A percentile compares a stretch with the other conserved stretches of the same genome.
Conservation (phyloP, 92 coral and sea anemone genomes). For the Porites lobata region DNA sequence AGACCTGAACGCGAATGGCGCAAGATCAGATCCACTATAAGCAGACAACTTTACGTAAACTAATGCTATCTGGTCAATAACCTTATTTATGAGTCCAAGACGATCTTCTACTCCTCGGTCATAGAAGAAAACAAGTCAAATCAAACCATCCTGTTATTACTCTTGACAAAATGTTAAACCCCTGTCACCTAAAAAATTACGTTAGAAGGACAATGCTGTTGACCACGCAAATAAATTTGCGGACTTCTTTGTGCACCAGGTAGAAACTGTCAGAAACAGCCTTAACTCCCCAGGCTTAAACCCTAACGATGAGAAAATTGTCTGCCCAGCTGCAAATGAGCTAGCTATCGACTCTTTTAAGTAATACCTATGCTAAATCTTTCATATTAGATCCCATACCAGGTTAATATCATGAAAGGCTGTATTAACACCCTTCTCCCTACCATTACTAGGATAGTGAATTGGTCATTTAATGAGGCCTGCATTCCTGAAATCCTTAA, state of each 20-base stretch:
- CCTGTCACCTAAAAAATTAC: slow-evolving; percentile 23
- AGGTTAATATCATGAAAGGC: too few species aligned
- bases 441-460: too few species aligned
- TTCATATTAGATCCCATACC: too few species aligned
- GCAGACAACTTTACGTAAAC: slow-evolving; percentile 37
- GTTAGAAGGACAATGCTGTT: slow-evolving; percentile 19
- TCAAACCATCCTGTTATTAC: slow-evolving; percentile 57
- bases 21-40: slow-evolving; percentile 38
- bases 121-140: slow-evolving; percentile 57
- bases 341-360: too few species aligned
- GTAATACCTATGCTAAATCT: too few species aligned
- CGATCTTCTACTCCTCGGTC: slow-evolving; percentile 43
- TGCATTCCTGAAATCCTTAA: too few species aligned
- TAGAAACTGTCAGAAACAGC: slow-evolving; percentile 23
- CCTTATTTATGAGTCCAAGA: slow-evolving; percentile 49
- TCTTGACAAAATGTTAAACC: slow-evolving; percentile 52
- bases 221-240: slow-evolving; percentile 28
- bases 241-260: slow-evolving; percentile 29
- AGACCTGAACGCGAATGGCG: slow-evolving; percentile 59
- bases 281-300: slow-evolving; percentile 5
- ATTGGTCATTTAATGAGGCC: too few species aligned
- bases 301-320: neutral
- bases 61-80: slow-evolving; percentile 53
- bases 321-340: too few species aligned
- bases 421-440: too few species aligned